Conservation (phyloP, 2,113 vertebrate genomes). For the Callipepla squamata region DNA sequence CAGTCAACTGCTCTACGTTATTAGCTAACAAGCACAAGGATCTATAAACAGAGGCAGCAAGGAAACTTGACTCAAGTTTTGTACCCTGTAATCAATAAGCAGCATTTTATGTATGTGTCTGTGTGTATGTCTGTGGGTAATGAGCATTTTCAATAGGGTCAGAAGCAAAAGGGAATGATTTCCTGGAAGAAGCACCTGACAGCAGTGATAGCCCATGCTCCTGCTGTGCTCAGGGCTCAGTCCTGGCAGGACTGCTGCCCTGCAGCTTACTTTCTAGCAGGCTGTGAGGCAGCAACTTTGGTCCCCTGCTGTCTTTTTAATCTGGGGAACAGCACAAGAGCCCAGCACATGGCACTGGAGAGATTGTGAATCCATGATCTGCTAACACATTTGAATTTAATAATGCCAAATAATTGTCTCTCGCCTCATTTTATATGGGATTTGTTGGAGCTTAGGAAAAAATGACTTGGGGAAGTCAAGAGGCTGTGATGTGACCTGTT, state of each 20-base stretch:
- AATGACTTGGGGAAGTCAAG: neutral
- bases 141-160: rapidly evolving
- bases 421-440: neutral
- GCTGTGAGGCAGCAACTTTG: neutral
- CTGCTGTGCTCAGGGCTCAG: neutral
- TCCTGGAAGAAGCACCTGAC: neutral
- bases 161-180: neutral
- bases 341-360: neutral
- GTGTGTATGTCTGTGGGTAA: rapidly evolving
- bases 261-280: rapidly evolving
- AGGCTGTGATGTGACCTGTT: neutral
- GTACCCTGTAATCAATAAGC: neutral
- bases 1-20: neutral
- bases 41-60: neutral
- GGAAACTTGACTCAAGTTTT: neutral
- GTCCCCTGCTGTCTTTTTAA: neutral
- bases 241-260: neutral
- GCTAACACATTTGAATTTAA: neutral
- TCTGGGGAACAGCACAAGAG: neutral
- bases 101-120: neutral
- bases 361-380: neutral
- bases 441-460: neutral
- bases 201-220: neutral
- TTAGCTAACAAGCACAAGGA: neutral
- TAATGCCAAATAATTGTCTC: neutral